phyloP scores from a whole-genome alignment of 2,888 invertebrate genomes.

The Caenorhabditis sp. region DNA sequence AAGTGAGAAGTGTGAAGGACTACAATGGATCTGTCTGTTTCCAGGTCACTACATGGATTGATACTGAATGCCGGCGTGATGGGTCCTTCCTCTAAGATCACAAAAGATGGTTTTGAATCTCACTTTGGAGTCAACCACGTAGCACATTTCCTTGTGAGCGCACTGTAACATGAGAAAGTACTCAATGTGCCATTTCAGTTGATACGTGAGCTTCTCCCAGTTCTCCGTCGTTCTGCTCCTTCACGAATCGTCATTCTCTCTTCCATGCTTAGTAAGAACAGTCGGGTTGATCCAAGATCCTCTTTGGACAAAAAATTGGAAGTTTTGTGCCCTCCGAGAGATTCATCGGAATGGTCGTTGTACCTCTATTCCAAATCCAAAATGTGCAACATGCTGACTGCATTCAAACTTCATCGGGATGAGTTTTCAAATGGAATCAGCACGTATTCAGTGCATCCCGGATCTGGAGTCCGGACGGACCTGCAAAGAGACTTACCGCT shows the following conservation, averaged over 20 bases:
- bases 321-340: conserved; percentile 8
- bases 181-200: conserved; percentile 27
- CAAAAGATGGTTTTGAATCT: conserved; percentile 85
- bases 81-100: conserved; percentile 83
- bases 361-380: conserved; percentile 75
- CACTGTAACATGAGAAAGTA: conserved; percentile 15
- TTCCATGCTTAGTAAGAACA: conserved; percentile 10
- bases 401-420: conserved; percentile 74
- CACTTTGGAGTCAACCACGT: conserved; percentile 90
- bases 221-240: conserved; percentile 85
- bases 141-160: conserved; percentile 85
- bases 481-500: conserved; percentile 9
- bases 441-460: conserved; percentile 90
- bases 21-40: background rate
- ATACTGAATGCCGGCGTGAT: conserved; percentile 86
- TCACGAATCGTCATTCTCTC: conserved; percentile 45
- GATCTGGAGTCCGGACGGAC: conserved; percentile 63
- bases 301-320: conserved; percentile 14
- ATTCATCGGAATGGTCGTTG: conserved; percentile 17
- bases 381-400: conserved; percentile 78
- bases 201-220: conserved; percentile 59
- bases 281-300: background rate
- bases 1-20: conserved; percentile 63
- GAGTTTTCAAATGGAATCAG: conserved; percentile 69
- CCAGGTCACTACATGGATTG: conserved; percentile 84